Evolutionary conservation across 2,113 vertebrate species (phyloP).

Genomic region (Craseonycteris thonglongyai): DNA sequence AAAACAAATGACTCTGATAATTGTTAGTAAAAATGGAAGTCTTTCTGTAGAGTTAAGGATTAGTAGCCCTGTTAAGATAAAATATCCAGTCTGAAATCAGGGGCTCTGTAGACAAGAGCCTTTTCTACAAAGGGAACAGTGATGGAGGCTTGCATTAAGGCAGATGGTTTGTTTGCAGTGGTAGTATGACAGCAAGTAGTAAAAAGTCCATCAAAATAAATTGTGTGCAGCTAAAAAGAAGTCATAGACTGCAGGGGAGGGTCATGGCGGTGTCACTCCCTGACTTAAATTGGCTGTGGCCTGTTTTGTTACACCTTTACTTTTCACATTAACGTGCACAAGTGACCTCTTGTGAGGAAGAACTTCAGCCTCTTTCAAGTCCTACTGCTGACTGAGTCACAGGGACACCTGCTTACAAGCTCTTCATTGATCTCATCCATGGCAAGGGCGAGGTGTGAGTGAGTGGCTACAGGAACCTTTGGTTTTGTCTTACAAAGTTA

Average conservation of each 20-base stretch:
- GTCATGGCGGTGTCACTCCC: fast-evolving
- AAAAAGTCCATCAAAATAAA: background rate
- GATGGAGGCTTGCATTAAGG: background rate
- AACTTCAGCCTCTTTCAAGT: background rate
- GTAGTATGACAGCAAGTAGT: background rate
- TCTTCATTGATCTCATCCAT: background rate
- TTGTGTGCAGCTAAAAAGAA: background rate
- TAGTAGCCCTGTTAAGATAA: background rate
- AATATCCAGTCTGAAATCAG: background rate
- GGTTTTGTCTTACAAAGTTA: background rate
- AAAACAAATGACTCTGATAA: background rate
- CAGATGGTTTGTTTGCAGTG: background rate
- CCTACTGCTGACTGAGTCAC: background rate
- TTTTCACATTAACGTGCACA: background rate
- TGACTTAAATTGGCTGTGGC: background rate
- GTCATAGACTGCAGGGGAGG: background rate
- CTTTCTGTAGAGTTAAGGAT: background rate
- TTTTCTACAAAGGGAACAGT: background rate
- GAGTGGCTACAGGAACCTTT: background rate
- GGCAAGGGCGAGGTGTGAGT: background rate
- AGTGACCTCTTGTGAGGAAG: background rate
- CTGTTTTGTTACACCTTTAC: background rate
- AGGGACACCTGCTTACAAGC: background rate
- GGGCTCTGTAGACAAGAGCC: background rate
- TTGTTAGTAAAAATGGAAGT: background rate